Evolutionary conservation across 1,140 invertebrate genomes (phyloP).

Genomic region (Centruroides sculpturatus): DNA sequence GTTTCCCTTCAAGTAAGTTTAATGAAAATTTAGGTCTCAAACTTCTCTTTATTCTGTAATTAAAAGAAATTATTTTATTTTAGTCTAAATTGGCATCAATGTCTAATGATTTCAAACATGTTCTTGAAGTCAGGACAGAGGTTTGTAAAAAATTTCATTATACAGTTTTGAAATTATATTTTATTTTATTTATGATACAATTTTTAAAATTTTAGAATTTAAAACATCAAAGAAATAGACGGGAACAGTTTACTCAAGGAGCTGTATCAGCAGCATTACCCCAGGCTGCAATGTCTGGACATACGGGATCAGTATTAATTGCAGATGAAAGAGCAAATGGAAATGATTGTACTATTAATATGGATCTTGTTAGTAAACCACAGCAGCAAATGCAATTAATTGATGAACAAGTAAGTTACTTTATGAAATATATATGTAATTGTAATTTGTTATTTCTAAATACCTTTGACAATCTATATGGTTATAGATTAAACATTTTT

Average conservation of each 20-base stretch:
- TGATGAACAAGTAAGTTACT: constrained; percentile 48
- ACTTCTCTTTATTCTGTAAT: not conserved
- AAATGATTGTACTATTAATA: constrained; percentile 22
- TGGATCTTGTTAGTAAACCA: constrained; percentile 14
- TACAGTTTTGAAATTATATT: not conserved
- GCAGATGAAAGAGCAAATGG: constrained; percentile 43
- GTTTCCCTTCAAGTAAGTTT: constrained; percentile 53
- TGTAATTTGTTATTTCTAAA: not conserved
- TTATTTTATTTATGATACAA: not conserved
- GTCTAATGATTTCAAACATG: constrained; percentile 92
- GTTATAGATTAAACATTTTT: too few species aligned
- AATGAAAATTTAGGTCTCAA: too few species aligned
- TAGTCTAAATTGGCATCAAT: constrained; percentile 83
- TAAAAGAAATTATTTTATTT: not conserved
- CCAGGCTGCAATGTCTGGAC: constrained; percentile 46
- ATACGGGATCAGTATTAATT: constrained; percentile 7
- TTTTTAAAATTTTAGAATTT: constrained; percentile 53
- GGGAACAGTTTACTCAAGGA: constrained; percentile 85
- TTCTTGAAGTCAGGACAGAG: constrained; percentile 75
- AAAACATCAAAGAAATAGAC: constrained; percentile 80
- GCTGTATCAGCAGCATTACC: constrained; percentile 49
- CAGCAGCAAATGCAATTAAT: constrained; percentile 50
- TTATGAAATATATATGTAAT: too few species aligned
- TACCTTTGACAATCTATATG: too few species aligned
- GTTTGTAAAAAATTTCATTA: constrained; percentile 26